These are phyloP conservation scores for Incurvaria masculella DNA, from an alignment of 2,888 invertebrate species.

Conservation along the genomic window DNA sequence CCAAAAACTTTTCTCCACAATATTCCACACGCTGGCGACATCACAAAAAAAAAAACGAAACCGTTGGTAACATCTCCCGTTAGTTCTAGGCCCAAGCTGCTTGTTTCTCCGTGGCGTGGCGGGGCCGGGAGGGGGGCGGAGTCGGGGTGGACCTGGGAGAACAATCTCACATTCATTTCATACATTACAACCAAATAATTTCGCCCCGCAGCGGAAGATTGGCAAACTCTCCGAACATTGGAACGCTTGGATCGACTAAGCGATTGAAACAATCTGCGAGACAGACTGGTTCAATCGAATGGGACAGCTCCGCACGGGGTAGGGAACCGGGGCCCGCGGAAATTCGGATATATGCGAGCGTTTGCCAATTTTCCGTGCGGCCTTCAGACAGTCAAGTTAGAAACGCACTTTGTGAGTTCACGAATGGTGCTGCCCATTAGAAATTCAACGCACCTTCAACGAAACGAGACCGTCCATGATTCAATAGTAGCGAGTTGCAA, in stretches of 20 bases:
- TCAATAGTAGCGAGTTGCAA: too few species aligned
- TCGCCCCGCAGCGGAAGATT: constrained; percentile 1
- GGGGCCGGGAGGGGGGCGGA: constrained; percentile 44
- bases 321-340: neutral
- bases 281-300: neutral
- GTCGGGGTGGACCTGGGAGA: constrained; percentile 49
- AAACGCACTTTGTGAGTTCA: constrained; percentile 29
- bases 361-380: constrained; percentile 32
- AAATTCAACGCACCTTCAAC: constrained; percentile 30
- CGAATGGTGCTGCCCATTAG: constrained; percentile 49
- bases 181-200: constrained; percentile 17
- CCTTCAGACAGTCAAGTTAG: neutral
- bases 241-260: neutral
- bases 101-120: constrained; percentile 50
- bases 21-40: neutral
- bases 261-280: neutral
- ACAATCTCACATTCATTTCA: constrained; percentile 22
- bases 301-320: neutral
- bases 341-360: neutral
- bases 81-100: constrained; percentile 42
- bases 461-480: constrained; percentile 19
- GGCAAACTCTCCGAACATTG: neutral
- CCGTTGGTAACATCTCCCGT: neutral
- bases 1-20: neutral
- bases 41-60: neutral